A percentile compares a stretch with the other conserved stretches of the same genome.
These are phyloP conservation scores for Trissonchulus latispiculum DNA, from an alignment of 2,888 invertebrate genomes.

Conservation along the genomic window DNA sequence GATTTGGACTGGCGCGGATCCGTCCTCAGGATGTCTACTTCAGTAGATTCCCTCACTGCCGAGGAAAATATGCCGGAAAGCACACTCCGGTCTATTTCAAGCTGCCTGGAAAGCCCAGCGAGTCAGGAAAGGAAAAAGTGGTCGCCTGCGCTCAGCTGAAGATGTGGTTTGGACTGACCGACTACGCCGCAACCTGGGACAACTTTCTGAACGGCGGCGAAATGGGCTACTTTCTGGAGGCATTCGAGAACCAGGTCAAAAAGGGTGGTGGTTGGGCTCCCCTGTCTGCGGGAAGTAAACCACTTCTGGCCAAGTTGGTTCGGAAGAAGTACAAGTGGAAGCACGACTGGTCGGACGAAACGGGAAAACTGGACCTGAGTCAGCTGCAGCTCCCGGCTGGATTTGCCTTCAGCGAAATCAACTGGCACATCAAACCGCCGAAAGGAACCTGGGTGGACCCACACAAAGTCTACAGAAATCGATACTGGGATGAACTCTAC, in stretches of 20 bases:
- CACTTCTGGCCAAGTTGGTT: neutral
- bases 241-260: constrained; percentile 8
- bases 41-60: neutral
- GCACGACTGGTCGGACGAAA: neutral
- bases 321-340: neutral
- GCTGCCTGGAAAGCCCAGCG: neutral
- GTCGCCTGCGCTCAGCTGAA: neutral
- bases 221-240: neutral
- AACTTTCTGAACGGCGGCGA: constrained; percentile 3
- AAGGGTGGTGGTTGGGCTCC: neutral
- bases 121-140: neutral
- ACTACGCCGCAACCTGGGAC: neutral
- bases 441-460: neutral
- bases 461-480: neutral
- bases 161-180: neutral
- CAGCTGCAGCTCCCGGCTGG: neutral
- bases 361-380: neutral
- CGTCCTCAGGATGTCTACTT: neutral
- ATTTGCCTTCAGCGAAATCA: neutral
- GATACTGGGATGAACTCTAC: neutral
- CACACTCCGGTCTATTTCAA: neutral
- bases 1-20: neutral
- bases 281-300: neutral
- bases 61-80: neutral
- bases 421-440: neutral